Conservation (phyloP, 2,888 invertebrate genomes). For the Epicampocera succincta region DNA sequence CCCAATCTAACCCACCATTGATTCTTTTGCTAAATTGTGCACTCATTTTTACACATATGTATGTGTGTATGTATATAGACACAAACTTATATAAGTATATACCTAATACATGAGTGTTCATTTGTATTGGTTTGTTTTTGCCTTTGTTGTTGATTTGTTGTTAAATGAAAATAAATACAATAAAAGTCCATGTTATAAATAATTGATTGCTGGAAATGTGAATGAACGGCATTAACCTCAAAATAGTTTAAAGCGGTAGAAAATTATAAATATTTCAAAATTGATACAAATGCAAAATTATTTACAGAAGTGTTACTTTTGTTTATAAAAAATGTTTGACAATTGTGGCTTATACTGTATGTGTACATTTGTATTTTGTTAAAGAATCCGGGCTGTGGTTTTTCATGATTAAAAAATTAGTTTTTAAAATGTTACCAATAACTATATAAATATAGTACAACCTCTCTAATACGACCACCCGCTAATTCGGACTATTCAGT, state of each 20-base stretch:
- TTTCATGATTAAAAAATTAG: too few relatives aligned
- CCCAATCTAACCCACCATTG: slow-evolving; percentile 1
- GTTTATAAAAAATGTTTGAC: not conserved
- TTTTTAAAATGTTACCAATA: too few relatives aligned
- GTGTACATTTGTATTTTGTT: too few relatives aligned
- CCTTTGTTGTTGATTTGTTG: slow-evolving; percentile 25
- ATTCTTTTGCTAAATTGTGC: not conserved
- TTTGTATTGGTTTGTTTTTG: slow-evolving; percentile 16
- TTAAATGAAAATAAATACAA: slow-evolving; percentile 51
- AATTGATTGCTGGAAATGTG: slow-evolving; percentile 70
- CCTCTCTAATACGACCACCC: too few relatives aligned
- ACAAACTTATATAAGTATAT: not conserved
- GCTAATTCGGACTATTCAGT: too few relatives aligned
- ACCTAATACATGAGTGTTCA: not conserved
- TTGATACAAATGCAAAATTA: slow-evolving; percentile 9
- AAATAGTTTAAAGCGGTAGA: slow-evolving; percentile 23
- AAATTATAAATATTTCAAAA: slow-evolving; percentile 22
- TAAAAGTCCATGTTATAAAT: slow-evolving; percentile 53
- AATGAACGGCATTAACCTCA: slow-evolving; percentile 77
- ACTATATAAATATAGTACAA: too few relatives aligned
- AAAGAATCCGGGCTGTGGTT: too few relatives aligned
- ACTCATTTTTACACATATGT: not conserved
- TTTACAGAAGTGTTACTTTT: not conserved
- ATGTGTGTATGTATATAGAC: too few relatives aligned
- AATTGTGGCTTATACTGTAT: not conserved